Conservation (phyloP, 1,140 invertebrate species). For the Camponotus floridanus region DNA sequence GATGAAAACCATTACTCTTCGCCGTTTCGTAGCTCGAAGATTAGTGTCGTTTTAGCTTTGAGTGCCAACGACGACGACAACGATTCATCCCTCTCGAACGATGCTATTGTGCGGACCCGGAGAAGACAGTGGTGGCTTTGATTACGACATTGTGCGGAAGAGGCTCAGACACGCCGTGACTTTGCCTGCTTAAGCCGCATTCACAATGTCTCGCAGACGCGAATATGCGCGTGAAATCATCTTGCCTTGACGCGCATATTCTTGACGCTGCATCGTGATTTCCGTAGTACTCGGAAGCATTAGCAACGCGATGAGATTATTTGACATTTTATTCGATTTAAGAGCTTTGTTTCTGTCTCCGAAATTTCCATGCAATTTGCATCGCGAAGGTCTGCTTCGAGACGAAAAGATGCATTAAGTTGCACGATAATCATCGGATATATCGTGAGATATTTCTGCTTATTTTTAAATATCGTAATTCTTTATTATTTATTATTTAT, state of each 20-base stretch:
- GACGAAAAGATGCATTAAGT: neutral
- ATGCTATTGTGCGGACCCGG: slow-evolving; percentile 78
- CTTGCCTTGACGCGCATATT: slow-evolving; percentile 30
- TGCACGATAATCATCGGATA: neutral
- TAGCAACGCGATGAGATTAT: slow-evolving; percentile 57
- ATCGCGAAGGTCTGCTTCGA: neutral
- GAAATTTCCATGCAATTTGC: slow-evolving; percentile 36
- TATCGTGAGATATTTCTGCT: neutral
- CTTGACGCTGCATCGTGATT: slow-evolving; percentile 45
- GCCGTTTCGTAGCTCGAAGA: slow-evolving; percentile 64
- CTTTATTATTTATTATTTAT: neutral
- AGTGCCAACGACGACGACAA: slow-evolving; percentile 73
- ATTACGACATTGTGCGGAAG: slow-evolving; percentile 83
- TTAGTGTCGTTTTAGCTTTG: slow-evolving; percentile 77
- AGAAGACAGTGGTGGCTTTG: slow-evolving; percentile 81
- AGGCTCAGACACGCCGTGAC: slow-evolving; percentile 74
- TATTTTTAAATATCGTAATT: slow-evolving; percentile 8
- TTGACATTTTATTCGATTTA: slow-evolving; percentile 25
- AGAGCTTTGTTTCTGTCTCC: neutral
- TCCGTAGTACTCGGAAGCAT: slow-evolving; percentile 58
- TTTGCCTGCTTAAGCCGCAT: slow-evolving; percentile 74
- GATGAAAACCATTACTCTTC: slow-evolving; percentile 57
- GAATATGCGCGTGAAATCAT: slow-evolving; percentile 43
- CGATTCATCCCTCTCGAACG: slow-evolving; percentile 78
- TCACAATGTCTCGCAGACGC: slow-evolving; percentile 61